Evolutionary conservation across 30 jellyfish, hydroid and myxozoan species (phyloP).

Genomic region (Nemopilema nomurai): DNA sequence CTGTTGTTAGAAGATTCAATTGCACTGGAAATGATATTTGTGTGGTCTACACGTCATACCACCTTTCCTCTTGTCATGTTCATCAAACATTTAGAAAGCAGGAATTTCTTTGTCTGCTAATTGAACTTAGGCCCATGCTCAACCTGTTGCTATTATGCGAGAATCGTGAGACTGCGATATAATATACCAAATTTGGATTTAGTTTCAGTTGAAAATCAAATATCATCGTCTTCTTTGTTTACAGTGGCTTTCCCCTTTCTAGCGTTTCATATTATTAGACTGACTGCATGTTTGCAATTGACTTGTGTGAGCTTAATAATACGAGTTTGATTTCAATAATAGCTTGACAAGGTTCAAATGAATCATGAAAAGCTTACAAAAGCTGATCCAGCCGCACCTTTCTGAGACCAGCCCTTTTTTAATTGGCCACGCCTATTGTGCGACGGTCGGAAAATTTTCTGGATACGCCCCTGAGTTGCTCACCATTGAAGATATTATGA

Average conservation of each 20-base stretch:
- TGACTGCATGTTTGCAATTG: neutral
- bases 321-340: neutral
- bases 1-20: slow-evolving; percentile 1
- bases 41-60: neutral
- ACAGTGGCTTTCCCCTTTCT: neutral
- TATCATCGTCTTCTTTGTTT: neutral
- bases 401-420: neutral
- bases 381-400: neutral
- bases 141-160: neutral
- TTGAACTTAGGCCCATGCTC: neutral
- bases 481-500: too few relatives aligned
- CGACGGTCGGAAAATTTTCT: neutral
- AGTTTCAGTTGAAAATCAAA: too few relatives aligned
- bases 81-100: neutral
- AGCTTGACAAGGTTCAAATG: too few relatives aligned
- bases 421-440: neutral
- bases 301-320: too few relatives aligned
- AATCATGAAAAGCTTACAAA: neutral
- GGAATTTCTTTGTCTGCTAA: neutral
- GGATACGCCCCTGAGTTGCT: neutral
- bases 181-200: too few relatives aligned
- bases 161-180: neutral
- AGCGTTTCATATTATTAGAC: neutral
- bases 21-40: too few relatives aligned
- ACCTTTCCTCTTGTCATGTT: neutral